Base-by-base conservation (phyloP, 2,113 vertebrate genomes). In the Osmerus eperlanus region DNA sequence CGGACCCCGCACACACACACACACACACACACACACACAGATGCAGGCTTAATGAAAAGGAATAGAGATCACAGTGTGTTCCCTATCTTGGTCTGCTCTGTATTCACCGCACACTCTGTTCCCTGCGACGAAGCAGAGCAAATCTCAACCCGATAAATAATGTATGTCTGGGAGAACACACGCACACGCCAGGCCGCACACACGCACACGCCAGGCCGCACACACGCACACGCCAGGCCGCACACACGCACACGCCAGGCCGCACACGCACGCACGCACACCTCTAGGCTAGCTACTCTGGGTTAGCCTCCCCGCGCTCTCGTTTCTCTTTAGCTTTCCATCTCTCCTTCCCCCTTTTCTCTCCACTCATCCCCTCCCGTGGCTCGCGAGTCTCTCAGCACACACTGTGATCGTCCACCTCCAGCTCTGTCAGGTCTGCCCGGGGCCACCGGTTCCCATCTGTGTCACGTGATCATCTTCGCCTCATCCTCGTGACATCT, bases 41-140 rank as follows among this genome's bases (percentile, higher is more conserved):
- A 78, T 32, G 23, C 82, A 75, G 19, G 29, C 65, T 28, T 75
- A 83, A 83, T 83, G 71, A 86, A 81, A 80, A 74, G 67, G 73
- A 65, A 59, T 32, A 41, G 52, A 68, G 18, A 73, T 58, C 66
- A 28, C 28, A 19, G 72, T 65, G 51, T 54, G 32, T 59, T 4
- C 47, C 1, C 0, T 19, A 52, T 65, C 41, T 56, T 6, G 6
- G n/a, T 61, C 63, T 65, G 12, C 15, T 71, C 66, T 65, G 15
- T 23, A 23, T 72, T 78, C 13, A 13, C 58, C 11, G 0, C 21
- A 56, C 47, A 59, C n/a, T 16, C 29, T 41, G 32, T 68, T 77
- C 68, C 59, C 54, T 19, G 3, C 28, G 53, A 29, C 3, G 32
- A 3, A 68, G 67, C 51, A 41, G 47, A 23, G n/a, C 68, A 47